Evolutionary conservation across 30 jellyfish, hydroid and myxozoan genomes (phyloP), one percentile per base, ranked within the genome.

Genomic region (Cassiopea xamachana): DNA sequence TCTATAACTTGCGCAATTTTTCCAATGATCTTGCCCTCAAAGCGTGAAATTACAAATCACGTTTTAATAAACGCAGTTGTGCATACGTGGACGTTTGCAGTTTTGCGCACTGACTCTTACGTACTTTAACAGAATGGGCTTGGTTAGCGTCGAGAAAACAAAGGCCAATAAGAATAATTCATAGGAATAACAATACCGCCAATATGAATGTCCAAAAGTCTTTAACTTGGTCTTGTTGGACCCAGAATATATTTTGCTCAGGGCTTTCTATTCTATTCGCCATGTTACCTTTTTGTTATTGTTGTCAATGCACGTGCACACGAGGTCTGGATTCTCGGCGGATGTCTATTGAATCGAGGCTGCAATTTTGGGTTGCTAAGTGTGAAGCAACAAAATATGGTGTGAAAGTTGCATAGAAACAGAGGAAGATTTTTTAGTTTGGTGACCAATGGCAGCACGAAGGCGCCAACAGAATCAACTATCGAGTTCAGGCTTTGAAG

Each of bases 151-250:
- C 64, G 7, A 10, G 64, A 55, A 6, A 3, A 10, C 64, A 3
- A 3, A 10, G 64, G 64, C 64, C 7, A 55, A 55, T 55, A 55
- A 55, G 7, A 55, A 3, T 3, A 55, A 55, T 55, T 6, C 7
- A 55, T 55, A 55, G 64, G 10, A 10, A 55, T 55, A 55, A 55
- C 64, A 13, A 5, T 80, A 60, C 89, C 89, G 79, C 89, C 27
- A 8, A 68, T 2, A 80, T 60, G 17, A 80, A 80, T 10, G 75
- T 48, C 89, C 60, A 55, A 2, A 80, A 45, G 60, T 80, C 89
- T 43, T 45, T 80, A 1, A 80, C 44, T 60, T 80, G 89, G 47
- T 62, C 79, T 55, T 80, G 80, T 73, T 59, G 75, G 64, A 80
- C 55, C 89, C 89, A 80, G 60, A 39, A 80, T 4, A 50, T 60